phyloP scores from a whole-genome alignment of 2,113 vertebrate species.

The Psophia crepitans region DNA sequence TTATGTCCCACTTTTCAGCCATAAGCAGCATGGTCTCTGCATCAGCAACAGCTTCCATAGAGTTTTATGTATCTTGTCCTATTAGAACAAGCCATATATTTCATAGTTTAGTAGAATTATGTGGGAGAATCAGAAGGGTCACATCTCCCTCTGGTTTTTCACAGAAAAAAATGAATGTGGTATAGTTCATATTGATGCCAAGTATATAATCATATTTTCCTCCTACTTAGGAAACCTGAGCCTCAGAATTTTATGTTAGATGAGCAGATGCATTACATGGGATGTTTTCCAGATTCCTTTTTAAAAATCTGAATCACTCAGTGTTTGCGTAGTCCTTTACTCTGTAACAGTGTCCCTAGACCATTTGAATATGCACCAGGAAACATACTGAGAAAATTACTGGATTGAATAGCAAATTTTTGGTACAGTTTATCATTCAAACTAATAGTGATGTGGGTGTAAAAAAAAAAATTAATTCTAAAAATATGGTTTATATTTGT shows the following conservation, averaged over 20 bases:
- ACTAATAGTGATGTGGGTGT: not conserved
- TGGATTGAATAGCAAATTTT: not conserved
- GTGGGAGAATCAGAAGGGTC: constrained; percentile 30
- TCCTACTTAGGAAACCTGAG: constrained; percentile 51
- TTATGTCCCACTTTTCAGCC: not conserved
- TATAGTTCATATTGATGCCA: constrained; percentile 29
- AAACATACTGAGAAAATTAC: not conserved
- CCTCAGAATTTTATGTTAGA: constrained; percentile 30
- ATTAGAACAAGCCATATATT: not conserved
- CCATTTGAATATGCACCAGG: not conserved
- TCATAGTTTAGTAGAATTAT: not conserved
- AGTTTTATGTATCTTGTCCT: not conserved
- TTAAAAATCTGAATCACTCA: constrained; percentile 27
- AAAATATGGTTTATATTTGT: fast-evolving
- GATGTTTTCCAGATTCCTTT: constrained; percentile 50
- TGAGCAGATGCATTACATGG: constrained; percentile 58
- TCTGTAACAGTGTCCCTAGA: not conserved
- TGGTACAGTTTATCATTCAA: not conserved
- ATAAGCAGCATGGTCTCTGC: not conserved
- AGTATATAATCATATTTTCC: constrained; percentile 45
- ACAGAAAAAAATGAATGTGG: not conserved
- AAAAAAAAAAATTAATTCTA: not conserved
- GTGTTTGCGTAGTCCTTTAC: not conserved
- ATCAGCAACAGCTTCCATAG: not conserved
- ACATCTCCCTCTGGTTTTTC: constrained; percentile 37